Conservation (phyloP, 2,113 vertebrate genomes). For the Cheirogaleus medius region DNA sequence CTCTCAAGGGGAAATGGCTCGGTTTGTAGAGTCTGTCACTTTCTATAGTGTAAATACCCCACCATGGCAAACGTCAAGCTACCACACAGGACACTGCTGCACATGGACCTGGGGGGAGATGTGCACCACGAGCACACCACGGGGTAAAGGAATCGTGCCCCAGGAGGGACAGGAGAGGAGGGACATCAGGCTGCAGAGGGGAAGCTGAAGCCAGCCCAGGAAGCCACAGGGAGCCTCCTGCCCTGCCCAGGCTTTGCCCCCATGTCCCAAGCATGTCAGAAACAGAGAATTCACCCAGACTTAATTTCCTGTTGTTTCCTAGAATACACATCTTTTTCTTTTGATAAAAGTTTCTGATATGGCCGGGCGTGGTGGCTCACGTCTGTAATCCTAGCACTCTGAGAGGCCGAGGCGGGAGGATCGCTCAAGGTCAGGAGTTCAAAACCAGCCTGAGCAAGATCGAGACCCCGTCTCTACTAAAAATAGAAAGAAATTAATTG, state of each 20-base stretch:
- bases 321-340: background rate
- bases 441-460: no score
- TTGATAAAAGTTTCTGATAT: background rate
- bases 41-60: background rate
- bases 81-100: background rate
- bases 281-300: background rate
- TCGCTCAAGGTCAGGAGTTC: no score
- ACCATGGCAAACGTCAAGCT: accelerated
- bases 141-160: background rate
- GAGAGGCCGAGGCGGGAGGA: no score
- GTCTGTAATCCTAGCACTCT: no score
- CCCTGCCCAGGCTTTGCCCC: background rate
- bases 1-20: background rate
- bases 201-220: background rate
- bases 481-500: no score
- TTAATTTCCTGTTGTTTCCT: background rate
- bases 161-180: accelerated
- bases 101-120: accelerated
- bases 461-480: no score
- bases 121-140: accelerated
- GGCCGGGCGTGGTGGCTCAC: no score
- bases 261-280: accelerated
- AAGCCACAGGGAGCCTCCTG: background rate
- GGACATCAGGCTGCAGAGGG: accelerated
- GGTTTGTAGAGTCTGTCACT: background rate